Percentiles rank a stretch among this genome's conserved stretches.
Conservation (phyloP, 2,113 vertebrate species). For the Arenaria interpres region DNA sequence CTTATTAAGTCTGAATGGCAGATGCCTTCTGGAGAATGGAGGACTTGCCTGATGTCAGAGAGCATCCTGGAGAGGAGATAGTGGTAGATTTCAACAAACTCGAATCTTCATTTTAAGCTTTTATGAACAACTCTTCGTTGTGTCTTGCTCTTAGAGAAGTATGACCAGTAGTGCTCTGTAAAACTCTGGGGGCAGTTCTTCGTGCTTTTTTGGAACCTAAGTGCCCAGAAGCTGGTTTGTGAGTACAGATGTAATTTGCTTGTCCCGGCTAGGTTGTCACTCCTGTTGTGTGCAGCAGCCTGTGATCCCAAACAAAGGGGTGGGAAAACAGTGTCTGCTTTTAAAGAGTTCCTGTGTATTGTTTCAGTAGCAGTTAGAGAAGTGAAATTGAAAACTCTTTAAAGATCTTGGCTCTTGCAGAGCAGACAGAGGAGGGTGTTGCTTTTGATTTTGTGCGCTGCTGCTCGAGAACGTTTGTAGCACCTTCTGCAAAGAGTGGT, state of each 20-base stretch:
- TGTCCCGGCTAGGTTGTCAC: background rate
- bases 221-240: background rate
- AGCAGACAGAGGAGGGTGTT: background rate
- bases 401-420: background rate
- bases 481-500: background rate
- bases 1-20: background rate
- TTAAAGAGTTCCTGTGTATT: background rate
- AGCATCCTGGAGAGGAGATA: background rate
- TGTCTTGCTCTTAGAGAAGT: background rate
- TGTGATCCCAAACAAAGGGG: background rate
- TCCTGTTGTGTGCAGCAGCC: background rate
- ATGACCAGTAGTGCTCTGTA: background rate
- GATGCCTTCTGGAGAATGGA: background rate
- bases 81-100: background rate
- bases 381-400: background rate
- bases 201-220: background rate
- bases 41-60: background rate
- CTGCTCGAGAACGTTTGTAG: background rate
- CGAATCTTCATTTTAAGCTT: background rate
- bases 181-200: background rate
- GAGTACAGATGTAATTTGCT: background rate
- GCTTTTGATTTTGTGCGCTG: background rate
- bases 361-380: background rate
- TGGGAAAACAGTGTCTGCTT: background rate
- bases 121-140: accelerated